Evolutionary conservation across 2,113 vertebrate species (phyloP).

Genomic region (Oreochromis aureus): DNA sequence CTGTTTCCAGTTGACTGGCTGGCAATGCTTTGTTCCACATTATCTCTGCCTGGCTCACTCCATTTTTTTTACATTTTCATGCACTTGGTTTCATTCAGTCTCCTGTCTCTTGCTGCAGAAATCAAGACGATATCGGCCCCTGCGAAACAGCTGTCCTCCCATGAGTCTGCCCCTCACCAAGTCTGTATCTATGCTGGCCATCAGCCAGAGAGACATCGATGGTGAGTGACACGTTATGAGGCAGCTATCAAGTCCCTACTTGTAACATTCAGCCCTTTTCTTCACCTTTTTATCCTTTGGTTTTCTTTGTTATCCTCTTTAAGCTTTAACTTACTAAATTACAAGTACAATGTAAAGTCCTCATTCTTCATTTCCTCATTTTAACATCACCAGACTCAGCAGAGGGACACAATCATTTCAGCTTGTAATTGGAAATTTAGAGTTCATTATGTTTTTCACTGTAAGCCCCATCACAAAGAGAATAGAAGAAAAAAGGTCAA

Average conservation of each 20-base stretch:
- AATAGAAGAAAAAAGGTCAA: background rate
- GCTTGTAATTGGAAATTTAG: background rate
- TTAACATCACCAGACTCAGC: background rate
- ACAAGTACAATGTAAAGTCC: accelerated
- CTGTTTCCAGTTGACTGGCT: background rate
- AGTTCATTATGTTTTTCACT: background rate
- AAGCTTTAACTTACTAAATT: background rate
- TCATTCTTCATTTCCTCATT: background rate
- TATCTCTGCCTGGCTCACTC: background rate
- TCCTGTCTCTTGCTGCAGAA: slow-evolving; percentile 48
- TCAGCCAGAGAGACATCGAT: slow-evolving; percentile 85
- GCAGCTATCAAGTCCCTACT: background rate
- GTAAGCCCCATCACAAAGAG: background rate
- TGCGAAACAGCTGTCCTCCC: slow-evolving; percentile 71
- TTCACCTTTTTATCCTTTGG: background rate
- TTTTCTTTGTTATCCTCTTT: background rate
- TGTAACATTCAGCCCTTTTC: background rate
- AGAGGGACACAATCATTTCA: background rate
- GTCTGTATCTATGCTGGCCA: slow-evolving; percentile 89
- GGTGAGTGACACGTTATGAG: slow-evolving; percentile 64
- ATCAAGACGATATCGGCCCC: slow-evolving; percentile 52
- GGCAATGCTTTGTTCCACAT: background rate
- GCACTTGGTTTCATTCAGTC: background rate
- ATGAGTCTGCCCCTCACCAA: slow-evolving; percentile 85
- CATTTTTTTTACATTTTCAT: background rate